Conservation (phyloP, 2,888 invertebrate species). For the Cheilosia grossa region DNA sequence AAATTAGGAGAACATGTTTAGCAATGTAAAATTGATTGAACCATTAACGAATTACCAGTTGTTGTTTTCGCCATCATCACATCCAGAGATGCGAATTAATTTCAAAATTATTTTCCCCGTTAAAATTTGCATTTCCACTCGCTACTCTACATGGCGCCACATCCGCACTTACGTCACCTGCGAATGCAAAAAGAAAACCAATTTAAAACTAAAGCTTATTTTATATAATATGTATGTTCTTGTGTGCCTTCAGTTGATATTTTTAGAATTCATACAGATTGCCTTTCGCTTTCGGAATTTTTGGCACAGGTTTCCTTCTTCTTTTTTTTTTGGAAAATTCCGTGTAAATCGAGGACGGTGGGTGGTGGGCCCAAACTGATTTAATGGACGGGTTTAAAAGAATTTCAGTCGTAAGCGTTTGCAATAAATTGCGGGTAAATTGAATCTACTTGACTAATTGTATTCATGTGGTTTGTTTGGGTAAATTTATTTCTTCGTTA, state of each 20-base stretch:
- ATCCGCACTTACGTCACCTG: constrained; percentile 67
- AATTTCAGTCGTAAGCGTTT: not conserved
- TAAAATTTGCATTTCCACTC: constrained; percentile 43
- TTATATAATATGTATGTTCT: constrained; percentile 11
- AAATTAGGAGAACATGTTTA: not conserved
- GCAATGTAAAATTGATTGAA: not conserved
- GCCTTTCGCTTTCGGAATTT: constrained; percentile 37
- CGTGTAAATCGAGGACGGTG: not conserved
- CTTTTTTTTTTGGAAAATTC: constrained; percentile 28
- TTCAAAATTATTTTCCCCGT: constrained; percentile 24
- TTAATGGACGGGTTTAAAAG: constrained; percentile 8
- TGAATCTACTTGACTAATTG: constrained; percentile 66
- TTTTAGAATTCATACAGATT: constrained; percentile 51
- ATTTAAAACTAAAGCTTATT: constrained; percentile 5
- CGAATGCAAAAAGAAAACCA: constrained; percentile 10
- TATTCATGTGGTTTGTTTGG: constrained; percentile 29
- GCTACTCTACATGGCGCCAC: constrained; percentile 59
- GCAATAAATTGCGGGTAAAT: constrained; percentile 25
- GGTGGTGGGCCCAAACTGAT: not conserved
- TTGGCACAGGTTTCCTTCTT: constrained; percentile 20
- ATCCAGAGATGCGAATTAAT: constrained; percentile 5
- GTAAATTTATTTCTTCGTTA: constrained; percentile 22
- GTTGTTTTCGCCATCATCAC: constrained; percentile 21
- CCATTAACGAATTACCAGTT: constrained; percentile 40
- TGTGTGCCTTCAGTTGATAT: constrained; percentile 17